Base-by-base conservation (phyloP, 2,797 vertebrate species). In the Lepidocolaptes lacrymiger region DNA sequence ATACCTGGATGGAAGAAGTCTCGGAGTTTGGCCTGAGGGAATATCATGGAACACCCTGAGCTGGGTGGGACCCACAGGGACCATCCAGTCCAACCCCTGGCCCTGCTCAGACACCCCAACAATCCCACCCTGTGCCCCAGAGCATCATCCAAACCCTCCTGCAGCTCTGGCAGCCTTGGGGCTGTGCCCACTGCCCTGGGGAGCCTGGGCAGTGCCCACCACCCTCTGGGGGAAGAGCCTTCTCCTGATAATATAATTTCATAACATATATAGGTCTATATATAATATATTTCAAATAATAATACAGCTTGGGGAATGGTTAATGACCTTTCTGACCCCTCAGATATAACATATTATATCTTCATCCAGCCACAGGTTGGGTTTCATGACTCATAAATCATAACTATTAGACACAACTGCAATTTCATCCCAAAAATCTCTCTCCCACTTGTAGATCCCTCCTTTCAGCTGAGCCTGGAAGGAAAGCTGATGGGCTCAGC, bases 271-370 rank as follows among this genome's bases (percentile, higher is more conserved):
- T 4, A 34, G 24, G 26, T 15, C 26, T 18, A 12, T 3, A 4
- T 3, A 7, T 2, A 12, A 27, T 13, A 6, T 4, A 12, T 7
- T 43, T 14, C 7, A 7, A 87, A 12, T 10, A 4, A 5, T 8
- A 7, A 3, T 26, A 3, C 0, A 10, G 21, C 52, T 0, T 46
- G 44, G 32, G 46, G 30, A 63, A 17, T 1, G 68, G 18, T 28
- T 32, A 49, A 14, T 4, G 44, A 49, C 64, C 52, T 58, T 54
- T 18, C 69, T 61, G 46, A 23, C 5, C 12, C 1, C 24, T n/a
- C 12, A n/a, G 44, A 10, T 2, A 32, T 49, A 75, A n/a, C 1
- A 2, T 8, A 15, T 9, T 39, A 10, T 6, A 54, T 34, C 41
- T 76, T 52, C 21, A 7, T 7, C 32, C 48, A 51, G 30, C n/a